Conservation (phyloP, 2,113 vertebrate genomes). For the Channa maculata region DNA sequence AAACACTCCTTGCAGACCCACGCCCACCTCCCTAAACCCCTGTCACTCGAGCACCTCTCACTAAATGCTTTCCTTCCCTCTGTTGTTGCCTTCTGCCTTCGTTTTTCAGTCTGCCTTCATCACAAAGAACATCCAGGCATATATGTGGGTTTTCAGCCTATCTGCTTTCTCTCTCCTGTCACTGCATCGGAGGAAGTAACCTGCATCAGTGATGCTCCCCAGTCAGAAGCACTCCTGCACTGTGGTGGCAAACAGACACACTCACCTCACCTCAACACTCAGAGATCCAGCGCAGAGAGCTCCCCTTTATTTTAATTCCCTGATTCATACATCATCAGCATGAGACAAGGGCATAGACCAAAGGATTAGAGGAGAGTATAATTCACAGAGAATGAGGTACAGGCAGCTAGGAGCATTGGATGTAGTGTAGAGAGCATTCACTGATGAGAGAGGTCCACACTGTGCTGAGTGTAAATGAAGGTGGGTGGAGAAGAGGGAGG, state of each 20-base stretch:
- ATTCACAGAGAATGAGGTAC: conserved; percentile 34
- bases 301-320: conserved; percentile 45
- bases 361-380: conserved; percentile 35
- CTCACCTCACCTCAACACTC: conserved; percentile 58
- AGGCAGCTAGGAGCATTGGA: conserved; percentile 41
- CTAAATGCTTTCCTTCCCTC: conserved; percentile 54
- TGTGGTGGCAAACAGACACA: conserved; percentile 46
- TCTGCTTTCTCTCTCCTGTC: conserved; percentile 45
- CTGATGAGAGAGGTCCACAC: conserved; percentile 58
- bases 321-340: conserved; percentile 52
- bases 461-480: conserved; percentile 65
- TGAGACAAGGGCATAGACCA: conserved; percentile 40
- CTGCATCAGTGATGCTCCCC: conserved; percentile 59
- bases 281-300: conserved; percentile 55
- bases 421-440: conserved; percentile 44
- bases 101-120: conserved; percentile 40
- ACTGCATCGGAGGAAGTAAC: conserved; percentile 50
- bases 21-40: conserved; percentile 55
- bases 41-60: conserved; percentile 39
- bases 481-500: conserved; percentile 71
- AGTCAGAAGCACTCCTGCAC: conserved; percentile 36
- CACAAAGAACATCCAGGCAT: conserved; percentile 65
- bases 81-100: conserved; percentile 47
- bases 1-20: conserved; percentile 63
- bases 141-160: conserved; percentile 52